Conservation (phyloP, 1,140 invertebrate genomes). For the Lepidurus packardi region DNA sequence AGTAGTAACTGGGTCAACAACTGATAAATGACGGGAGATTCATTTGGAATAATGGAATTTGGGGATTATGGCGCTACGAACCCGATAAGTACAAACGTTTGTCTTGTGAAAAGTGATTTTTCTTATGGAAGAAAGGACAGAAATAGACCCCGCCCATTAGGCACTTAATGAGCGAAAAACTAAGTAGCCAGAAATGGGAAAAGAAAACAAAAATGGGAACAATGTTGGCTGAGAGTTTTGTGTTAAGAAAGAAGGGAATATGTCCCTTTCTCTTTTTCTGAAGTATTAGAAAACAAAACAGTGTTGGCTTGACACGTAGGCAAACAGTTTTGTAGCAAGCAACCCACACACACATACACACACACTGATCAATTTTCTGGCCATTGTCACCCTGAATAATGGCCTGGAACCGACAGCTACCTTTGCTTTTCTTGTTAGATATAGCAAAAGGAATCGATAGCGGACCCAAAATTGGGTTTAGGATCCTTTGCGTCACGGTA, state of each 20-base stretch:
- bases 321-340: constrained; percentile 11
- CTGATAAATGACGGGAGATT: not conserved
- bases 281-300: not conserved
- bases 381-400: constrained; percentile 17
- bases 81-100: no score
- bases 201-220: no score
- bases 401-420: constrained; percentile 11
- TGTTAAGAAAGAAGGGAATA: not conserved
- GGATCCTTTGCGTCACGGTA: not conserved
- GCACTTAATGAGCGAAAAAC: no score
- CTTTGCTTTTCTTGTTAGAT: no score
- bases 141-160: no score
- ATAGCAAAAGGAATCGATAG: no score
- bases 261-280: no score
- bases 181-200: no score
- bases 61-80: no score
- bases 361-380: not conserved
- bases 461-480: not conserved
- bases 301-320: not conserved
- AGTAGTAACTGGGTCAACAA: not conserved
- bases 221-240: not conserved
- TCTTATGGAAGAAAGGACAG: no score
- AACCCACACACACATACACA: not conserved
- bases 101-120: no score
- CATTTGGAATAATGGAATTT: not conserved